Evolutionary conservation across 2,888 invertebrate genomes (phyloP), one percentile per base, ranked within the genome.

Genomic region (Lycia hirtaria): DNA sequence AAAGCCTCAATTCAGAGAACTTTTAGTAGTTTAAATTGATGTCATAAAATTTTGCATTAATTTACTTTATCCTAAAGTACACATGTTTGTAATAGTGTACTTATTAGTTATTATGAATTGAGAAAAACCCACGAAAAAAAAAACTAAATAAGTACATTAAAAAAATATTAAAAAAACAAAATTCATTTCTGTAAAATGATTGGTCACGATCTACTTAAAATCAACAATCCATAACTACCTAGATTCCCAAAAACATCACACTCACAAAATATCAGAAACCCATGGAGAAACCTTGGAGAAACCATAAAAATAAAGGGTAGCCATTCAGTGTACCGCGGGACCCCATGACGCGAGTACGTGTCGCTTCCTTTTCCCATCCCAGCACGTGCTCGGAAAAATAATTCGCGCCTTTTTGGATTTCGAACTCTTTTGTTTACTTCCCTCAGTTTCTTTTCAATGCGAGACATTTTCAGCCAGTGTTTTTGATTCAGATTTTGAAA

Each of bases 311-410:
- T 51, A 73, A 69, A 68, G 69, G 73, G 70, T 69, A 51, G 63
- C 69, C 56, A 65, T 62, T 71, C 81, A 85, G 85, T 85, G 68
- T 68, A 65, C 65, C 76, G 76, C 73, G 71, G 72, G 67, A 68
- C 65, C 67, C 64, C 69, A 68, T 64, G 65, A 56, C 57, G 75
- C 52, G 57, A 48, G 74, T 72, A 78, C 81, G 81, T 70, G 63
- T 60, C 35, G 26, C 56, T 63, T 44, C 47, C 35, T 53, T 38
- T 49, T 24, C 33, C 38, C 47, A 50, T n/a, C 22, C 4, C 10
- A 44, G 55, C 66, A 68, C 66, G 66, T 66, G 66, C 43, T 43
- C 38, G 55, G 51, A 56, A 62, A 62, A 56, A 60, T 40, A 60
- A 43, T 65, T 57, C 60, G 54, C 65, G 63, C 64, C 57, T 48